Evolutionary conservation across 2,797 vertebrate genomes (phyloP).

Genomic region (Coccyzus lansbergi): DNA sequence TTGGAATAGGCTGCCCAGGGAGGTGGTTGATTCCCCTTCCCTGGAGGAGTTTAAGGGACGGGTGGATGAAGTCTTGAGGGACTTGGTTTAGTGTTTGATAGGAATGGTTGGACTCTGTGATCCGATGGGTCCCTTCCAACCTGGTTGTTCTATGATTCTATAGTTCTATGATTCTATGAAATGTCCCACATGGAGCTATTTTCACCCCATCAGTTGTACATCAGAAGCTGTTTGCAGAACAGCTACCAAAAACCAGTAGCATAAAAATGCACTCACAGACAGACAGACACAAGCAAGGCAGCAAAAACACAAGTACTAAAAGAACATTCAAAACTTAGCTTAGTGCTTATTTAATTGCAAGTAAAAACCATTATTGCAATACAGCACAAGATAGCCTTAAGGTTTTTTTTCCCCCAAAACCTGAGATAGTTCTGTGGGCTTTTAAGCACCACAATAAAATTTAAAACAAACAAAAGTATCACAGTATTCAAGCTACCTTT

Average conservation of each 20-base stretch:
- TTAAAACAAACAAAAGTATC: neutral
- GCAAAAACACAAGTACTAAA: neutral
- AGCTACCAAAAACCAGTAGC: neutral
- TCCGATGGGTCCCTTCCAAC: too few relatives aligned
- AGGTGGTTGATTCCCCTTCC: too few relatives aligned
- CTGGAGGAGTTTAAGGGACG: too few relatives aligned
- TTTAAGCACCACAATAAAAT: neutral
- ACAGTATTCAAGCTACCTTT: neutral
- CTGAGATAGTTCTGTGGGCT: neutral
- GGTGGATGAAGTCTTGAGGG: too few relatives aligned
- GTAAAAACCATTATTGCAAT: neutral
- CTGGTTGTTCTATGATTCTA: too few relatives aligned
- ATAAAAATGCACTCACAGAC: neutral
- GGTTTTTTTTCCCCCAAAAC: neutral
- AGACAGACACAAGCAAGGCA: neutral
- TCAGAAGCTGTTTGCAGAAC: neutral
- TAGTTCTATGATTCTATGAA: too few relatives aligned
- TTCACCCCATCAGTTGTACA: accelerated
- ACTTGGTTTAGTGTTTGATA: too few relatives aligned
- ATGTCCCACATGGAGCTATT: neutral
- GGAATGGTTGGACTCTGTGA: too few relatives aligned
- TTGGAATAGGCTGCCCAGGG: too few relatives aligned
- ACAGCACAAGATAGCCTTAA: neutral
- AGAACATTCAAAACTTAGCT: neutral
- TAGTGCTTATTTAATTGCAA: neutral